Conservation (phyloP, 2,113 vertebrate genomes). For the Sceloporus undulatus region DNA sequence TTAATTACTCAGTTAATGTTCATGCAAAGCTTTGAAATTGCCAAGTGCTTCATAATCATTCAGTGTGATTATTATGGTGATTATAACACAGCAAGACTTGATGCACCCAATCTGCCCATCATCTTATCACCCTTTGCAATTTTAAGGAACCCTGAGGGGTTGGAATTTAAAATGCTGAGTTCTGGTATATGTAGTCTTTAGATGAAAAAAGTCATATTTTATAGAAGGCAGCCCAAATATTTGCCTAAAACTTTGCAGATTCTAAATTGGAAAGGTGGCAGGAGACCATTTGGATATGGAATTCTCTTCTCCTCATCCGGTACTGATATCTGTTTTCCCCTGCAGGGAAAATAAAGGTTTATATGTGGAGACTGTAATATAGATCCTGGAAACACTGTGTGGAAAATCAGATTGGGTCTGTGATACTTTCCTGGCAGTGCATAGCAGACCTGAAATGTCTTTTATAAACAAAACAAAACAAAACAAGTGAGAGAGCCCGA, state of each 20-base stretch:
- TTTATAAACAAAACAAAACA: neutral
- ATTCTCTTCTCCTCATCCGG: neutral
- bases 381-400: neutral
- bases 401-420: neutral
- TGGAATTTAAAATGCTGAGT: neutral
- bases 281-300: neutral
- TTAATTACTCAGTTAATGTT: constrained; percentile 57
- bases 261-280: neutral
- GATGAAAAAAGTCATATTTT: accelerated
- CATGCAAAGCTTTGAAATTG: constrained; percentile 25
- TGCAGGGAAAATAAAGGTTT: neutral
- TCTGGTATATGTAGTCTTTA: neutral
- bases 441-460: neutral
- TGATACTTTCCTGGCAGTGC: neutral
- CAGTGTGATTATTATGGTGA: constrained; percentile 4
- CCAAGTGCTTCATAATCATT: constrained; percentile 15
- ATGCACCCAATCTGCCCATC: neutral
- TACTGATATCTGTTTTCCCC: neutral
- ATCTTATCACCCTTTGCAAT: accelerated
- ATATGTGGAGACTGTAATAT: neutral
- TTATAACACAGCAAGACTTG: neutral
- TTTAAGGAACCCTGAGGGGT: constrained; percentile 28
- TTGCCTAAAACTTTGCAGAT: neutral
- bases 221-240: neutral
- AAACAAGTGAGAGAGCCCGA: neutral